Conservation (phyloP, 1,140 invertebrate genomes). For the Octopus sinensis region DNA sequence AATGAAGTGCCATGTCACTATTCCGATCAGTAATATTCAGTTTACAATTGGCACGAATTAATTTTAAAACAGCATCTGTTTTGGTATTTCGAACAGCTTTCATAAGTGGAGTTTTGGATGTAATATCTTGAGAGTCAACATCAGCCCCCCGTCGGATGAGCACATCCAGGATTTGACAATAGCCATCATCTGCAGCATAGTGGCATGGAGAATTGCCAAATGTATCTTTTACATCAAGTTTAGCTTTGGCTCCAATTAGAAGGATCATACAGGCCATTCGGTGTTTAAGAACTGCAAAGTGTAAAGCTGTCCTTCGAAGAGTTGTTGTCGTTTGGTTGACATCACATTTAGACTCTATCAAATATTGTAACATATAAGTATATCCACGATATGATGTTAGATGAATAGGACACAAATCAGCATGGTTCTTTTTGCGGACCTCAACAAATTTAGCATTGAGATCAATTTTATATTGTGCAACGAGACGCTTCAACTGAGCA, state of each 20-base stretch:
- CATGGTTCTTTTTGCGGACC: constrained; percentile 55
- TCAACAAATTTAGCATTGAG: constrained; percentile 56
- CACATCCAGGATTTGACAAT: constrained; percentile 52
- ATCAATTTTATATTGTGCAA: constrained; percentile 54
- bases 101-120: constrained; percentile 56
- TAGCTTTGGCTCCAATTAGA: constrained; percentile 51
- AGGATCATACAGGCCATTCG: constrained; percentile 54
- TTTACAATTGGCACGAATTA: constrained; percentile 59
- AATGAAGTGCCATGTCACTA: constrained; percentile 88
- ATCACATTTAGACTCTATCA: constrained; percentile 55
- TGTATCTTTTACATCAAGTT: constrained; percentile 54
- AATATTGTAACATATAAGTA: constrained; percentile 55
- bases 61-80: constrained; percentile 48
- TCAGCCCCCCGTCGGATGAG: constrained; percentile 50
- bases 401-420: constrained; percentile 54
- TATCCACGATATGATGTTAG: constrained; percentile 54
- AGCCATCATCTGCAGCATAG: constrained; percentile 57
- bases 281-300: constrained; percentile 54
- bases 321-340: constrained; percentile 54
- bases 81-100: constrained; percentile 56
- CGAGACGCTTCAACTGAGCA: constrained; percentile 47
- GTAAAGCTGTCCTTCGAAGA: constrained; percentile 49
- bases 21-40: constrained; percentile 94
- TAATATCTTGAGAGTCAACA: constrained; percentile 55
- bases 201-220: constrained; percentile 56